phyloP scores from a whole-genome alignment of 1,140 invertebrate species.

The Agraylea sexmaculata region DNA sequence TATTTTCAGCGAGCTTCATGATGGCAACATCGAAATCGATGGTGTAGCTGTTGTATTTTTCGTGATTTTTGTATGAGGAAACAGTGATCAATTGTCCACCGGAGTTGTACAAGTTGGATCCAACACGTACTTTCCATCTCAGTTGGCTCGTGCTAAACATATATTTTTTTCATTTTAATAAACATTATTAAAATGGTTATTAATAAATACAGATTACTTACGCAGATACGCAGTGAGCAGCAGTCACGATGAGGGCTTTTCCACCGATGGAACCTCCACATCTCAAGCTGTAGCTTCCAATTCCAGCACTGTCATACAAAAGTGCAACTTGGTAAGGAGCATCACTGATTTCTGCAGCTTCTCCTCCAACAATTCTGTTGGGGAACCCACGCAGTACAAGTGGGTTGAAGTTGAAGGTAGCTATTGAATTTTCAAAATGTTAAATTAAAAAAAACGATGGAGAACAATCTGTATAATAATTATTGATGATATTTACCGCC shows the following conservation, averaged over 20 bases:
- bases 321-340: conserved; percentile 8
- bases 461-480: too few species aligned
- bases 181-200: conserved; percentile 6
- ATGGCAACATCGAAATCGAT: conserved; percentile 7
- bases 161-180: too few species aligned
- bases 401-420: too few species aligned
- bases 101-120: not conserved
- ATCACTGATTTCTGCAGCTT: conserved; percentile 2
- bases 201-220: not conserved
- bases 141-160: too few species aligned
- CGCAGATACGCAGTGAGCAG: conserved; percentile 4
- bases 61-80: not conserved
- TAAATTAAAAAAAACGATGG: too few species aligned
- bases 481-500: too few species aligned
- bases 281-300: not conserved
- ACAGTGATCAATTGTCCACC: conserved; percentile 1
- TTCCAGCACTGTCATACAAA: not conserved
- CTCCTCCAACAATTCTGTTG: conserved; percentile 10
- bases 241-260: not conserved
- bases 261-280: conserved; percentile 8
- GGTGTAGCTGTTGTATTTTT: not conserved
- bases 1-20: not conserved
- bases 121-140: not conserved
- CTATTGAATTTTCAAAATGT: too few species aligned
- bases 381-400: too few species aligned